Conservation (phyloP, 37 sponge, comb jelly and placozoan genomes). For the Chondrosia reniformis region DNA sequence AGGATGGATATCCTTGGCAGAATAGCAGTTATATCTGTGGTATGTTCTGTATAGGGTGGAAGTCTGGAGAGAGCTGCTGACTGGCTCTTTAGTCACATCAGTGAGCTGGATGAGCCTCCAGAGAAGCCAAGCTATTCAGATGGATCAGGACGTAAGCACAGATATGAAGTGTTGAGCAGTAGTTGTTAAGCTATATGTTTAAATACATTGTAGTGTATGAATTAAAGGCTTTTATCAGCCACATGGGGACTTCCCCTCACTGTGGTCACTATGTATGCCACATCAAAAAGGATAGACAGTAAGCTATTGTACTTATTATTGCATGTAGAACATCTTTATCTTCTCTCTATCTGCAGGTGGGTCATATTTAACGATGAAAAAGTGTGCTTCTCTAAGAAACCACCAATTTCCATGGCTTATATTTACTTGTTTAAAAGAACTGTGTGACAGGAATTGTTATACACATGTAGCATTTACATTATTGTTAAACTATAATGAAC, state of each 20-base stretch:
- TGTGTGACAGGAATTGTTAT: neutral
- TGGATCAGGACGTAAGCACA: conserved; percentile 62
- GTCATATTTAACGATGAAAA: conserved; percentile 90
- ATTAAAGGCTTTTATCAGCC: conserved; percentile 80
- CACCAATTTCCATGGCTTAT: conserved; percentile 79
- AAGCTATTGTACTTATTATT: neutral
- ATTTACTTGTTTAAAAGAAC: conserved; percentile 84
- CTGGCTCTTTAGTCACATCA: conserved; percentile 84
- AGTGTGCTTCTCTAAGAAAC: conserved; percentile 73
- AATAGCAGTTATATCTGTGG: neutral
- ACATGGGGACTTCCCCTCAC: conserved; percentile 89
- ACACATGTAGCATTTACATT: no score
- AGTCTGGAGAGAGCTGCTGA: conserved; percentile 89
- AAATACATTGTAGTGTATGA: conserved; percentile 47
- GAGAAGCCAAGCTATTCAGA: conserved; percentile 15
- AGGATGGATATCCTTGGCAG: neutral
- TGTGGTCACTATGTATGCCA: conserved; percentile 94
- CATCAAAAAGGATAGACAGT: conserved; percentile 70
- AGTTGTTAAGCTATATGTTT: neutral
- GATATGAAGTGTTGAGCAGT: neutral
- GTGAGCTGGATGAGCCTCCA: conserved; percentile 47
- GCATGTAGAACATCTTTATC: conserved; percentile 6
- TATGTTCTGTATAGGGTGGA: conserved; percentile 27
- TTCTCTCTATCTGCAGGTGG: conserved; percentile 41
- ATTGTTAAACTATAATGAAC: no score